Conservation (phyloP, 2,888 invertebrate genomes). For the Agrochola litura region DNA sequence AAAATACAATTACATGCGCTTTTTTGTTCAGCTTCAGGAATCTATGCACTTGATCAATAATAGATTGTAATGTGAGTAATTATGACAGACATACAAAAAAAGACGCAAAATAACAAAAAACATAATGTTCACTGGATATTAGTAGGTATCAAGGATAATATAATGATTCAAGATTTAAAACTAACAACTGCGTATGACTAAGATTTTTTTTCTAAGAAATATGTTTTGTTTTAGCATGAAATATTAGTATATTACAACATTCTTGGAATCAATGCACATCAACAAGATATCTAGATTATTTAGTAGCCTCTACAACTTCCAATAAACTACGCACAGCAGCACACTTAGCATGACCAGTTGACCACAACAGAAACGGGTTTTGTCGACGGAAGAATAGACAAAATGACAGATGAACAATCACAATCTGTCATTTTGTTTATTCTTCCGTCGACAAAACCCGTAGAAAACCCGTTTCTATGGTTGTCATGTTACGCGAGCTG, state of each 20-base stretch:
- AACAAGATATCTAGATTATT: constrained; percentile 1
- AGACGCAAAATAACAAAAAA: neutral
- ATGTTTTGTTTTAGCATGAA: neutral
- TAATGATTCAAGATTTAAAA: neutral
- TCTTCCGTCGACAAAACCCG: too few relatives aligned
- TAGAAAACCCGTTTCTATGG: too few relatives aligned
- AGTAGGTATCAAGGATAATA: neutral
- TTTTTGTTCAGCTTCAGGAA: neutral
- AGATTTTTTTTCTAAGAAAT: too few relatives aligned
- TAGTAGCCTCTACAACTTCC: neutral
- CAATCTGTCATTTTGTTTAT: too few relatives aligned
- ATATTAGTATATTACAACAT: neutral
- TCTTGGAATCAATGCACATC: neutral
- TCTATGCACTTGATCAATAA: too few relatives aligned
- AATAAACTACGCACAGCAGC: constrained; percentile 8
- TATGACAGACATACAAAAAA: neutral
- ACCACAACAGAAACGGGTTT: too few relatives aligned
- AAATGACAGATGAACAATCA: too few relatives aligned
- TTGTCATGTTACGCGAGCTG: too few relatives aligned
- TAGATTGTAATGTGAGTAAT: neutral
- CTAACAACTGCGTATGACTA: neutral
- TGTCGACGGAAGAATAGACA: too few relatives aligned
- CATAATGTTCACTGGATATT: neutral
- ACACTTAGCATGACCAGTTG: too few relatives aligned
- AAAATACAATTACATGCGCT: neutral